phyloP scores from a whole-genome alignment of 2,113 vertebrate species.

The Hystrix cristata region DNA sequence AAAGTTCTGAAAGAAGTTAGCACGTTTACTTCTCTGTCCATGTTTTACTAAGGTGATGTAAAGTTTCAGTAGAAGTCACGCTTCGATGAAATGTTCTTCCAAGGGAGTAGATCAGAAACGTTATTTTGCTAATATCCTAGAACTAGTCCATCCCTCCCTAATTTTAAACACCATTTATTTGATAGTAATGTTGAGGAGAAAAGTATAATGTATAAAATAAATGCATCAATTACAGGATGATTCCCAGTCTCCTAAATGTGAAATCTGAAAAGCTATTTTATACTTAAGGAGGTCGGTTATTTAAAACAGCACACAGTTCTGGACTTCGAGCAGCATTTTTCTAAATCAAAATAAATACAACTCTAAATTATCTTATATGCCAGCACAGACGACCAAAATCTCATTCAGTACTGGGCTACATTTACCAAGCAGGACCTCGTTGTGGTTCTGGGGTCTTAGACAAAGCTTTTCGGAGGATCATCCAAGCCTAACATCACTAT shows the following conservation, averaged over 20 bases:
- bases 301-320: neutral
- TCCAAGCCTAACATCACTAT: neutral
- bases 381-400: neutral
- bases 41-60: neutral
- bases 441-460: neutral
- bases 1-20: constrained; percentile 31
- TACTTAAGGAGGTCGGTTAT: neutral
- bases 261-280: constrained; percentile 14
- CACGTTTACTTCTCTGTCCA: neutral
- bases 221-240: neutral
- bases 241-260: neutral
- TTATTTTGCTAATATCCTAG: neutral
- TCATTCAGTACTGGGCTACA: neutral
- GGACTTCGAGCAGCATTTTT: constrained; percentile 11
- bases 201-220: neutral
- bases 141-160: neutral
- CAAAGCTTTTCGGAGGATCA: neutral
- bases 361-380: neutral
- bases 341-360: constrained; percentile 9
- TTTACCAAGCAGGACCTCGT: neutral
- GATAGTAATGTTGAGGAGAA: neutral
- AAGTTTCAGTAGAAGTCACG: neutral
- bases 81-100: neutral
- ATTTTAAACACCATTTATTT: neutral
- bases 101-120: neutral